phyloP scores from a whole-genome alignment of 1,140 invertebrate species.

The Dinoponera quadriceps region DNA sequence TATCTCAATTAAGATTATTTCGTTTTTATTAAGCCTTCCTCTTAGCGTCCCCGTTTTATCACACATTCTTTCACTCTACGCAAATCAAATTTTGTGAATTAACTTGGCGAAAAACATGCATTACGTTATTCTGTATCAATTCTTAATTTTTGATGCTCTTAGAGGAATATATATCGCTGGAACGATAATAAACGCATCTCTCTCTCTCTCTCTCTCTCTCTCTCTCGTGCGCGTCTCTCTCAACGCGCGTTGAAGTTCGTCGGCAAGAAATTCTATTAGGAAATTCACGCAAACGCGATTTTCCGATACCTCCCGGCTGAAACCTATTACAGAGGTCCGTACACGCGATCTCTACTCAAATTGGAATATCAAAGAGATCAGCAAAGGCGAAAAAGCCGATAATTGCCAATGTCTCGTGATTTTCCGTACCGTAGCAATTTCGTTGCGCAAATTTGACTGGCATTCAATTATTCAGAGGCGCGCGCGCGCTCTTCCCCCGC shows the following conservation, averaged over 20 bases:
- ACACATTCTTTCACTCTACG: too few species aligned
- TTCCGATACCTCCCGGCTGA: not conserved
- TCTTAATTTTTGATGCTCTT: too few species aligned
- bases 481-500: constrained; percentile 37
- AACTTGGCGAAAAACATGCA: too few species aligned
- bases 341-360: constrained; percentile 7
- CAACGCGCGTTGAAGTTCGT: not conserved
- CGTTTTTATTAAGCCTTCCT: too few species aligned
- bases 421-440: constrained; percentile 59
- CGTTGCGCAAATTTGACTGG: constrained; percentile 71
- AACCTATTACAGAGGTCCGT: constrained; percentile 30
- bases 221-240: too few species aligned
- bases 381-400: constrained; percentile 20
- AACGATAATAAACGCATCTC: too few species aligned
- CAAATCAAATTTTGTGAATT: too few species aligned
- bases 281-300: not conserved
- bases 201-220: too few species aligned
- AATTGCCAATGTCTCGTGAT: constrained; percentile 61
- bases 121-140: too few species aligned
- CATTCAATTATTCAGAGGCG: constrained; percentile 66
- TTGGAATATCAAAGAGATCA: constrained; percentile 15
- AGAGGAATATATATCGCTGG: too few species aligned
- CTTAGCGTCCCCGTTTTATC: too few species aligned
- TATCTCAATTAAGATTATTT: too few species aligned
- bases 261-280: not conserved